Percentiles rank a stretch among this genome's conserved stretches.
Evolutionary conservation across 2,113 vertebrate species (phyloP).

Genomic region (Eulacestoma nigropectus): DNA sequence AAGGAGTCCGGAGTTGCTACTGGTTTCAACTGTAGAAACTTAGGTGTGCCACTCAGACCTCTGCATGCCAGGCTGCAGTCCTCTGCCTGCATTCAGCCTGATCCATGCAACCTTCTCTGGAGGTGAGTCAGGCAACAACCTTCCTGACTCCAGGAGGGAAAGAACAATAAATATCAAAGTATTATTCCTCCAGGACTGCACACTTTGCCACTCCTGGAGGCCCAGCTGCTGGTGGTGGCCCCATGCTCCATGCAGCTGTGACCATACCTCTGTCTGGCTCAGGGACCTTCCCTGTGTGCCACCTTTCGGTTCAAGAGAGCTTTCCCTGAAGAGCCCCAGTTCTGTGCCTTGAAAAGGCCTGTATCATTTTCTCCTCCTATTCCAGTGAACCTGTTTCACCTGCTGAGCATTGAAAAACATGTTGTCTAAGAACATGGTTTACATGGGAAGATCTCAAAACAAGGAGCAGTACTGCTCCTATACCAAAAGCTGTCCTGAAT

Average conservation of each 20-base stretch:
- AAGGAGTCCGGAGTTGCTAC: neutral
- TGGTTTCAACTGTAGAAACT: neutral
- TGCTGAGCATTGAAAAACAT: neutral
- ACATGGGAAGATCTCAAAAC: neutral
- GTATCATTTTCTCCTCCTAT: neutral
- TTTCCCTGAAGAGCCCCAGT: neutral
- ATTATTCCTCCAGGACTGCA: neutral
- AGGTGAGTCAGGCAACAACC: neutral
- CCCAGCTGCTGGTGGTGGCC: neutral
- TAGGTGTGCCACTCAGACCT: neutral
- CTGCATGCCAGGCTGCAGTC: neutral
- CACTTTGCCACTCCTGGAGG: neutral
- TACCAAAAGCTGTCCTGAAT: neutral
- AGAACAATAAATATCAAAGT: neutral
- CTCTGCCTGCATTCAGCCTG: neutral
- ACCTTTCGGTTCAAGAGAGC: neutral
- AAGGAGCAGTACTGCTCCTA: neutral
- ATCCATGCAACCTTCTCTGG: neutral
- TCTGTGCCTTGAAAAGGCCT: neutral
- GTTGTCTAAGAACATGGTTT: neutral
- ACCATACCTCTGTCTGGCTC: neutral
- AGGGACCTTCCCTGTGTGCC: neutral
- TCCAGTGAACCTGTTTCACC: neutral
- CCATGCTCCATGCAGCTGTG: rapidly evolving
- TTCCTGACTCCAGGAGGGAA: neutral